Conservation (phyloP, 2,888 invertebrate genomes). For the Drosophila kuntzei region DNA sequence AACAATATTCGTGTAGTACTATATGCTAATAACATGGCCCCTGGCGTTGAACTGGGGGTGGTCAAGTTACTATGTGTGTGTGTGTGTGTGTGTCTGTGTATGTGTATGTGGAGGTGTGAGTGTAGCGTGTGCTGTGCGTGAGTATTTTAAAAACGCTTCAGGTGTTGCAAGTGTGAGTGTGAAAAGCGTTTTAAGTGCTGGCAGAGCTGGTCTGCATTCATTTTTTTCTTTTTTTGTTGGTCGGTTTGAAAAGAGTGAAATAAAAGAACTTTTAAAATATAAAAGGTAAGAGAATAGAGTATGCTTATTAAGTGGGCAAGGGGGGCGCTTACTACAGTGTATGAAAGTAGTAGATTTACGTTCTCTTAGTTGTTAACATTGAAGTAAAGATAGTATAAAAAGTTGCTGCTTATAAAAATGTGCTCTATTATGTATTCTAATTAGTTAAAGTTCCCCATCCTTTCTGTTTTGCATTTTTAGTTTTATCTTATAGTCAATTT, state of each 20-base stretch:
- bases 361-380: constrained; percentile 32
- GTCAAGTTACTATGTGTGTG: constrained; percentile 19
- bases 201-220: constrained; percentile 33
- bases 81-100: constrained; percentile 12
- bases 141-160: constrained; percentile 54
- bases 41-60: constrained; percentile 16
- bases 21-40: constrained; percentile 65
- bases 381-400: constrained; percentile 32
- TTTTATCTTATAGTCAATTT: constrained; percentile 67
- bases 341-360: constrained; percentile 34
- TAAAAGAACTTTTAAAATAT: constrained; percentile 51
- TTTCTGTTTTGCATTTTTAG: constrained; percentile 10
- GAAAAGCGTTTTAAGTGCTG: constrained; percentile 64
- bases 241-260: constrained; percentile 26
- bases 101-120: constrained; percentile 4
- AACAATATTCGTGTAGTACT: constrained; percentile 63
- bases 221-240: constrained; percentile 15
- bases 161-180: constrained; percentile 58
- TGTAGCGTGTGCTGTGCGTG: constrained; percentile 25
- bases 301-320: constrained; percentile 51
- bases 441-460: constrained; percentile 16
- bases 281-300: constrained; percentile 45
- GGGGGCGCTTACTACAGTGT: constrained; percentile 19
- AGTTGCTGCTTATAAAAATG: constrained; percentile 51
- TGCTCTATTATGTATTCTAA: constrained; percentile 39